These are phyloP conservation scores for Acanthococcus lagerstroemiae DNA, from an alignment of 2,888 invertebrate genomes.

Conservation along the genomic window DNA sequence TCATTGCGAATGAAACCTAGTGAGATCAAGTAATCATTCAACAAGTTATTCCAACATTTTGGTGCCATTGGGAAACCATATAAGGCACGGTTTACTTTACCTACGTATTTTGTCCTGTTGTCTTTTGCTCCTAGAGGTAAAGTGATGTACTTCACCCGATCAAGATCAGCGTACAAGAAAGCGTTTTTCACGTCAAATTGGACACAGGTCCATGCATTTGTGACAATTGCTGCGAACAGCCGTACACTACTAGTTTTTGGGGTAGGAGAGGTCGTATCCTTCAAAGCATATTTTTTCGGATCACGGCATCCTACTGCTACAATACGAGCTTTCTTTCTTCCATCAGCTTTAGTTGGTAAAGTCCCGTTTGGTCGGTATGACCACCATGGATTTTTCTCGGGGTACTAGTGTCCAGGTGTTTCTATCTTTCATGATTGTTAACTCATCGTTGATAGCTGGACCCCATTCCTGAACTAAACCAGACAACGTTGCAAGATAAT, in stretches of 20 bases:
- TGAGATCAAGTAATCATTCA: background rate
- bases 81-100: background rate
- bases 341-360: background rate
- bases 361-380: background rate
- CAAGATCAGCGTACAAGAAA: background rate
- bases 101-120: background rate
- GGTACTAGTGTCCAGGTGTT: too few relatives aligned
- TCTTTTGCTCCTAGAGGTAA: background rate
- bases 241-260: background rate
- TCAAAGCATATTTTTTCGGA: background rate
- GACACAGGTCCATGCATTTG: background rate
- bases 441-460: too few relatives aligned
- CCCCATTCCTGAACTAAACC: too few relatives aligned
- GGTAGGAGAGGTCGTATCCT: background rate
- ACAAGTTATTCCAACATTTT: background rate
- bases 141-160: background rate
- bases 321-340: background rate
- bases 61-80: slow-evolving; percentile 2
- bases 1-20: background rate
- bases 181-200: background rate
- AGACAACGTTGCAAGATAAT: too few relatives aligned
- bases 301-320: background rate
- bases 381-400: too few relatives aligned
- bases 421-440: too few relatives aligned
- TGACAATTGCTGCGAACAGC: background rate